Evolutionary conservation across 2,113 vertebrate species (phyloP).

Genomic region (Nanorana parkeri): DNA sequence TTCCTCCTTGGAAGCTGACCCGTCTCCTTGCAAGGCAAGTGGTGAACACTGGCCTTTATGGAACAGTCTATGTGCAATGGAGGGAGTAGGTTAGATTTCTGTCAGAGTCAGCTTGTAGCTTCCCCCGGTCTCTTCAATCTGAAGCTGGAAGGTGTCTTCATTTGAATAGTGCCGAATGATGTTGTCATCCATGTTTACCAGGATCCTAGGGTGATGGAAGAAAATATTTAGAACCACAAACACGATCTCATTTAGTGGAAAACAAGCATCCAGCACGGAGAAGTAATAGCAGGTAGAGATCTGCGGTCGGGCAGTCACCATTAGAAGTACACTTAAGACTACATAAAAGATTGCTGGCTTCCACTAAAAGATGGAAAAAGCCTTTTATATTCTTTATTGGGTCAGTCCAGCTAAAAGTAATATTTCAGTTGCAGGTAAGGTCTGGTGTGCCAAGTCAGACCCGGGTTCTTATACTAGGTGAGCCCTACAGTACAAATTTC

Average conservation of each 20-base stretch:
- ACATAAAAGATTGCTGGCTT: too few species aligned
- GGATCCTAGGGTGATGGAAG: slow-evolving; percentile 76
- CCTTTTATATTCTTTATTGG: too few species aligned
- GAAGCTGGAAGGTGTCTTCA: slow-evolving; percentile 98
- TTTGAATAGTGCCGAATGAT: slow-evolving; percentile 99
- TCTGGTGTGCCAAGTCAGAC: too few species aligned
- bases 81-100: slow-evolving; percentile 82
- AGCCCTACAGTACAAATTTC: too few species aligned
- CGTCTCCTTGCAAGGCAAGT: slow-evolving; percentile 47
- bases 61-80: slow-evolving; percentile 54
- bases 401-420: too few species aligned
- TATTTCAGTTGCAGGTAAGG: too few species aligned
- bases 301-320: too few species aligned
- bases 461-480: too few species aligned
- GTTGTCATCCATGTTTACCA: slow-evolving; percentile 99
- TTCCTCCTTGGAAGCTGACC: slow-evolving; percentile 50
- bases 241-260: too few species aligned
- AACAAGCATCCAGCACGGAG: not conserved
- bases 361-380: too few species aligned
- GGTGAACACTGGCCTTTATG: slow-evolving; percentile 52
- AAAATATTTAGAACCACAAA: not conserved
- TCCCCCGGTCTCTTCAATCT: slow-evolving; percentile 88
- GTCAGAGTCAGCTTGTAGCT: slow-evolving; percentile 93
- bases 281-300: too few species aligned
- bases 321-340: too few species aligned